phyloP scores from a whole-genome alignment of 2,797 vertebrate species.

The Tenualosa ilisha region DNA sequence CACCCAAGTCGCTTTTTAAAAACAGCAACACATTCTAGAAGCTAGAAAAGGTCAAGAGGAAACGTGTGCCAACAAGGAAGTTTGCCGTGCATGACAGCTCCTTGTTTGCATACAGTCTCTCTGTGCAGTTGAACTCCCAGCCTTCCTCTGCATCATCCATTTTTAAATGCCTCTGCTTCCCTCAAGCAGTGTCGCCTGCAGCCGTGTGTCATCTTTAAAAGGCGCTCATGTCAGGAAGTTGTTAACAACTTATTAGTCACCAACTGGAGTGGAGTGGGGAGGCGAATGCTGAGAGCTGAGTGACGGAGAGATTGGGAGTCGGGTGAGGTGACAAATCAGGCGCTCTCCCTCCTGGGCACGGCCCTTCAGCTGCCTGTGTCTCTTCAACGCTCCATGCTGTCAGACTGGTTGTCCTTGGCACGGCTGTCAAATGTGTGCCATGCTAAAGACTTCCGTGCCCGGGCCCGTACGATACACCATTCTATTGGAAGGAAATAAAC shows the following conservation, averaged over 20 bases:
- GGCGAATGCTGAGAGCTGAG: slow-evolving; percentile 61
- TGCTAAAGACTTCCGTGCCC: background rate
- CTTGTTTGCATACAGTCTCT: background rate
- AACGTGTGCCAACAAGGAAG: background rate
- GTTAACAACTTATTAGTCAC: slow-evolving; percentile 69
- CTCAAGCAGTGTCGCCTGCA: slow-evolving; percentile 52
- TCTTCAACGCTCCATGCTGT: background rate
- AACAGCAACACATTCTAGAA: background rate
- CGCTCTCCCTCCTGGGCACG: background rate
- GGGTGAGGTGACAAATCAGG: background rate
- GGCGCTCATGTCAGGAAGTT: slow-evolving; percentile 58
- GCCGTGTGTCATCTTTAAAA: slow-evolving; percentile 64
- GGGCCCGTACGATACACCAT: background rate
- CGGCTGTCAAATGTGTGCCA: background rate
- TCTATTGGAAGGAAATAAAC: background rate
- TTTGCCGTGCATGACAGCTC: background rate
- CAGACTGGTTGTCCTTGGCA: background rate
- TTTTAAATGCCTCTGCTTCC: slow-evolving; percentile 40
- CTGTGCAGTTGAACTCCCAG: background rate
- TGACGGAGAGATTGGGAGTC: slow-evolving; percentile 54
- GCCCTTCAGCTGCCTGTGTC: background rate
- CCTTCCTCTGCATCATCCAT: slow-evolving; percentile 34
- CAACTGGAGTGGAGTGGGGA: slow-evolving; percentile 64
- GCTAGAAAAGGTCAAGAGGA: background rate
- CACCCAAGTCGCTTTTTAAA: background rate